Percentiles rank a stretch among this genome's conserved stretches.
These are phyloP conservation scores for Acanthurus tractus DNA, from an alignment of 2,797 vertebrate genomes.

Conservation along the genomic window DNA sequence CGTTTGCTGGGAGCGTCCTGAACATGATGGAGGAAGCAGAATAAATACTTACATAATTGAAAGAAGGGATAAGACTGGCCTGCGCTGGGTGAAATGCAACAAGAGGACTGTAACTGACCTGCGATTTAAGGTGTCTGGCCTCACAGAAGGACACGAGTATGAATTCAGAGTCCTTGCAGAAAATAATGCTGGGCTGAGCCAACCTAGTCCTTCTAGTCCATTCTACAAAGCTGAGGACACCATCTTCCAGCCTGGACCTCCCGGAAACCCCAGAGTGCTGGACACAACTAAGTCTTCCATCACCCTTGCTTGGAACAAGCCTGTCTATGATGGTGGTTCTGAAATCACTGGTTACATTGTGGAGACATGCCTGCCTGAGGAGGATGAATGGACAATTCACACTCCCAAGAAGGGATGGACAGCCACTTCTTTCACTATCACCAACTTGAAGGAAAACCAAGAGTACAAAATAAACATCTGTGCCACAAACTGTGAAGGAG, in stretches of 20 bases:
- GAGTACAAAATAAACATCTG: conserved; percentile 98
- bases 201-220: conserved; percentile 91
- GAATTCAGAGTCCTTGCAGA: conserved; percentile 96
- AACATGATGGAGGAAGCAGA: conserved; percentile 95
- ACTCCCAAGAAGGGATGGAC: conserved; percentile 92
- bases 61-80: conserved; percentile 93
- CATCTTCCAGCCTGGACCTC: conserved; percentile 97
- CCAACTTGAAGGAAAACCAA: conserved; percentile 94
- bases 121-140: conserved; percentile 94
- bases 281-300: conserved; percentile 97
- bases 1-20: conserved; percentile 97
- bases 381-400: conserved; percentile 97
- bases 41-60: conserved; percentile 96
- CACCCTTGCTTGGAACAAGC: conserved; percentile 97
- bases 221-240: conserved; percentile 97
- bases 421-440: conserved; percentile 95
- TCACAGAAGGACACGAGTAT: conserved; percentile 96
- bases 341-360: conserved; percentile 98
- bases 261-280: conserved; percentile 95
- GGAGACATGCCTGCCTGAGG: conserved; percentile 94
- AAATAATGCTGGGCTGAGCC: conserved; percentile 96
- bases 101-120: conserved; percentile 94
- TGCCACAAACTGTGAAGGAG: conserved; percentile 95
- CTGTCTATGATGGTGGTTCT: conserved; percentile 97
- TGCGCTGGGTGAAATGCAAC: conserved; percentile 98